Evolutionary conservation across 2,113 vertebrate species (phyloP).

Genomic region (Sphaerodactylus townsendi): DNA sequence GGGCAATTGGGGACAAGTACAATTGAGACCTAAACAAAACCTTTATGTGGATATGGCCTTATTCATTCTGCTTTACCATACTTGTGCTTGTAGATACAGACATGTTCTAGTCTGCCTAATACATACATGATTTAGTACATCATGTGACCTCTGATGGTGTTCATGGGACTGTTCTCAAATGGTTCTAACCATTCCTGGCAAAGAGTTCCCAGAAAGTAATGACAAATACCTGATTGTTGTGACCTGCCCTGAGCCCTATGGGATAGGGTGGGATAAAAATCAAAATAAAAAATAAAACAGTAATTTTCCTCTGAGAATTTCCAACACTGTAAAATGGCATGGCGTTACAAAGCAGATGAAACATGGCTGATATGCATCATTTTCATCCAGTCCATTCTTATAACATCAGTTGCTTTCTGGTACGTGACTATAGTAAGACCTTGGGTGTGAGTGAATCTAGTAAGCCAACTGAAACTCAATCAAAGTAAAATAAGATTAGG

Average conservation of each 20-base stretch:
- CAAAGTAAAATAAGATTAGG: neutral
- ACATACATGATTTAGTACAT: neutral
- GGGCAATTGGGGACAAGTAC: neutral
- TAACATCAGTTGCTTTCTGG: neutral
- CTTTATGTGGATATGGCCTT: neutral
- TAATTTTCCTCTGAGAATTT: neutral
- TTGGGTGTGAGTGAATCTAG: neutral
- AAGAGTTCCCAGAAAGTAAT: neutral
- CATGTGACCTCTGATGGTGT: neutral
- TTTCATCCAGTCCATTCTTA: neutral
- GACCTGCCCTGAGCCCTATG: too few species aligned
- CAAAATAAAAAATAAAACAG: too few species aligned
- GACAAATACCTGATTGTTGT: neutral
- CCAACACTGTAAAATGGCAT: neutral
- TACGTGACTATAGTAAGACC: neutral
- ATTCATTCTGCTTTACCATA: neutral
- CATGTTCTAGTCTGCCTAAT: neutral
- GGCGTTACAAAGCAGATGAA: neutral
- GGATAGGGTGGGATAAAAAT: too few species aligned
- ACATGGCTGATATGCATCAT: neutral
- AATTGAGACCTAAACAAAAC: neutral
- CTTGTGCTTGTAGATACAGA: neutral
- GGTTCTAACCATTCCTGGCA: neutral
- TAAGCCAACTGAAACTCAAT: neutral
- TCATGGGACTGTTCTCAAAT: neutral